phyloP scores from a whole-genome alignment of 2,797 vertebrate species.

The Benthosema pterotum region DNA sequence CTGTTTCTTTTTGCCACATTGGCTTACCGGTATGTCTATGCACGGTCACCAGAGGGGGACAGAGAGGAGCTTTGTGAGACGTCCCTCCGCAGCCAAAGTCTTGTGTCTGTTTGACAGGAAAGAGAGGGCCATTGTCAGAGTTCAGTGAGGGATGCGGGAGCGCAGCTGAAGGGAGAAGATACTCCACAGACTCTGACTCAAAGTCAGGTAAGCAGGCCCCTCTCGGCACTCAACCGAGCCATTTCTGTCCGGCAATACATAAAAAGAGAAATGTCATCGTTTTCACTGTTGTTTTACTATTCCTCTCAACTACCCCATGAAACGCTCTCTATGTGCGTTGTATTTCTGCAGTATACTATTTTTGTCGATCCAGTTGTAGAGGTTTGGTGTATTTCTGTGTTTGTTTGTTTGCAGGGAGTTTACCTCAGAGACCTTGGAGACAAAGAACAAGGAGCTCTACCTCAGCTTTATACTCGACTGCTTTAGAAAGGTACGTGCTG shows the following conservation, averaged over 20 bases:
- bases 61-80: background rate
- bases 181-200: slow-evolving; percentile 79
- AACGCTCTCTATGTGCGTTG: background rate
- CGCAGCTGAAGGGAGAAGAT: slow-evolving; percentile 76
- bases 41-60: too few species aligned
- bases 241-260: too few species aligned
- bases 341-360: too few species aligned
- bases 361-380: too few species aligned
- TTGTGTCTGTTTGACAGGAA: slow-evolving; percentile 67
- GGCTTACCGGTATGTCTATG: too few species aligned
- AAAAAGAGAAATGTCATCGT: background rate
- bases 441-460: slow-evolving; percentile 75
- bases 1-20: too few species aligned
- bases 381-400: slow-evolving; percentile 6
- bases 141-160: slow-evolving; percentile 76
- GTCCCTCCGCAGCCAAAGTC: background rate
- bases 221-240: too few species aligned
- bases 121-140: slow-evolving; percentile 77
- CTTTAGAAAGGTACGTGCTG: slow-evolving; percentile 68
- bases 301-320: background rate
- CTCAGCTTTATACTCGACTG: slow-evolving; percentile 64
- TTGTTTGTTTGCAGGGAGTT: slow-evolving; percentile 66
- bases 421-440: slow-evolving; percentile 76
- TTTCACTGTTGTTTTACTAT: background rate
- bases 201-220: slow-evolving; percentile 73